Conservation (phyloP, 2,888 invertebrate species). For the Boloria euphrosyne region DNA sequence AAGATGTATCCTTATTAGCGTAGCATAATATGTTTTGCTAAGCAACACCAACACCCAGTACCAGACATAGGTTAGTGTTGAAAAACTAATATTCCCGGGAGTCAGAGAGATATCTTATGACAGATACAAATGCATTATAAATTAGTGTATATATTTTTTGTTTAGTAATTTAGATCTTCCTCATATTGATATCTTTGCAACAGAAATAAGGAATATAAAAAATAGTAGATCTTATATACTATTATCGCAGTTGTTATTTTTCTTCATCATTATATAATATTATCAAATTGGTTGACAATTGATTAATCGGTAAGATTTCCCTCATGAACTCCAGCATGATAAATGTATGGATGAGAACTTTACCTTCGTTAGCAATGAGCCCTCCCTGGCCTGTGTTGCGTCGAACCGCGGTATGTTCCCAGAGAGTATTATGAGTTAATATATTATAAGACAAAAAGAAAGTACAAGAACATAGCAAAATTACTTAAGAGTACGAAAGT, state of each 20-base stretch:
- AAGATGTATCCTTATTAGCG: not conserved
- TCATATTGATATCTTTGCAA: too few species aligned
- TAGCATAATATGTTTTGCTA: not conserved
- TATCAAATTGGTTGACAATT: too few species aligned
- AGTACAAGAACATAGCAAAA: constrained; percentile 10
- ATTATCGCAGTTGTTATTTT: too few species aligned
- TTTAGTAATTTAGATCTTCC: too few species aligned
- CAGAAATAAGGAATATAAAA: too few species aligned
- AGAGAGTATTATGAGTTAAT: constrained; percentile 69
- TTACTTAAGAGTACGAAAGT: not conserved
- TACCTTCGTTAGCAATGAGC: constrained; percentile 81
- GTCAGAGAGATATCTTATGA: too few species aligned
- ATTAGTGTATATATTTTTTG: too few species aligned
- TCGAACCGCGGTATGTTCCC: constrained; percentile 56
- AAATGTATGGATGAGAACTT: constrained; percentile 37
- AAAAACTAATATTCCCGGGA: too few species aligned
- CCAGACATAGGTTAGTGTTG: not conserved
- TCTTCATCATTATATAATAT: too few species aligned
- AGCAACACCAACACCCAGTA: constrained; percentile 2
- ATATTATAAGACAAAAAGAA: constrained; percentile 41
- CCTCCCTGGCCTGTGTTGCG: constrained; percentile 65
- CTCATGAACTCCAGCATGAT: constrained; percentile 5
- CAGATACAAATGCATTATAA: too few species aligned
- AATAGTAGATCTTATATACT: too few species aligned
- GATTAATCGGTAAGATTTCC: too few species aligned